phyloP scores from a whole-genome alignment of 2,797 vertebrate species.

The Urophycis tenuis region DNA sequence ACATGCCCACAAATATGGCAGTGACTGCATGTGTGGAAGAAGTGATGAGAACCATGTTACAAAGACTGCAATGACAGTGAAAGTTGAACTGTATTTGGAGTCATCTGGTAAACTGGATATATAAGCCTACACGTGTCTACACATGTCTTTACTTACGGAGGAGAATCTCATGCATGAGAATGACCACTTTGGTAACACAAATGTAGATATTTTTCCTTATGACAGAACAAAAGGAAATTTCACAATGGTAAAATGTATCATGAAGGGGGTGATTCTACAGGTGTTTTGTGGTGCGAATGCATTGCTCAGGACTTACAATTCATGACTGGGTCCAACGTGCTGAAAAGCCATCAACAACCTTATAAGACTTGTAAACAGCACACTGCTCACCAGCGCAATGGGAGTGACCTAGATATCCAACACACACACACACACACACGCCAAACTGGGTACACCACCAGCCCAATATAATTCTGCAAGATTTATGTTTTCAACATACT shows the following conservation, averaged over 20 bases:
- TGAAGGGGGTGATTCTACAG: background rate
- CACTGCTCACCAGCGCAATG: constrained; percentile 21
- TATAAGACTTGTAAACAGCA: constrained; percentile 12
- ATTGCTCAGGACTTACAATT: constrained; percentile 45
- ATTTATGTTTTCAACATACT: background rate
- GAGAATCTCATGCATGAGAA: constrained; percentile 11
- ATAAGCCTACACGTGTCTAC: background rate
- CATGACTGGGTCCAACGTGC: constrained; percentile 42
- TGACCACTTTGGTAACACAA: background rate
- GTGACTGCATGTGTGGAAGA: constrained; percentile 37
- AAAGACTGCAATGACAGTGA: background rate
- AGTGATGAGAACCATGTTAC: constrained; percentile 11
- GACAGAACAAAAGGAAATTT: background rate
- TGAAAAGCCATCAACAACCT: constrained; percentile 17
- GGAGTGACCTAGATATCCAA: constrained; percentile 31
- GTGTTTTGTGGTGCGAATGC: background rate
- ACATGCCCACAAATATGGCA: constrained; percentile 29
- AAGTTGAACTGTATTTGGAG: background rate
- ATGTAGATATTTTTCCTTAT: constrained; percentile 34
- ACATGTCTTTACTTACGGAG: constrained; percentile 40
- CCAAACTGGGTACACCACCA: background rate
- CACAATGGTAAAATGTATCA: background rate
- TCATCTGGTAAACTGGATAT: background rate
- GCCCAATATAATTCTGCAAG: background rate
- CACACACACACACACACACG: background rate